These are phyloP conservation scores for Neoniphon sammara DNA, from an alignment of 2,797 vertebrate species.

Conservation along the genomic window DNA sequence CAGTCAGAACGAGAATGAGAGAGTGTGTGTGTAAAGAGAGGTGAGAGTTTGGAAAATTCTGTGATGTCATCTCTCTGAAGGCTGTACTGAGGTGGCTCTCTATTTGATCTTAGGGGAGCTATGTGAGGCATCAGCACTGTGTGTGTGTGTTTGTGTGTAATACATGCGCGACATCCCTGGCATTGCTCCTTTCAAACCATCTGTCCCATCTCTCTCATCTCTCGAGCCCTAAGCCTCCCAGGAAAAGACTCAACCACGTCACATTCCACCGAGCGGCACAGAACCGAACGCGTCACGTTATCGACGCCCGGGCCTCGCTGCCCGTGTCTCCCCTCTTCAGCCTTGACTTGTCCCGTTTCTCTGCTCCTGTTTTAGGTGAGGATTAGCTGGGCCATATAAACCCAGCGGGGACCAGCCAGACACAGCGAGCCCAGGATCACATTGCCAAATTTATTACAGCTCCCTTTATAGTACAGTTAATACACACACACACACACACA, in stretches of 20 bases:
- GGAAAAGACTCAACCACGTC: conserved; percentile 21
- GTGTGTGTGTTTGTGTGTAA: background rate
- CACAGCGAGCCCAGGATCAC: conserved; percentile 44
- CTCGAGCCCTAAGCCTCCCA: conserved; percentile 36
- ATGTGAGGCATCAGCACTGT: conserved; percentile 35
- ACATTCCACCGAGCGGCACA: conserved; percentile 17
- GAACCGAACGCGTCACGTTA: conserved; percentile 14
- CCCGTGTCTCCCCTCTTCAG: background rate
- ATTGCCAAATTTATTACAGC: conserved; percentile 59
- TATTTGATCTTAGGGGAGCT: conserved; percentile 39
- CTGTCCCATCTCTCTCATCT: conserved; percentile 21
- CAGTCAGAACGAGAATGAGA: background rate
- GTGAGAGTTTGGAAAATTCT: conserved; percentile 54
- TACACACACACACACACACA: conserved; percentile 40
- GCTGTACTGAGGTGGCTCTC: conserved; percentile 13
- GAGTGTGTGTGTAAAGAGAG: background rate
- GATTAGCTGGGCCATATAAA: conserved; percentile 53
- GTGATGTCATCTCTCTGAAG: conserved; percentile 57
- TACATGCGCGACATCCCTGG: conserved; percentile 2
- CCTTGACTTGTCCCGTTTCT: conserved; percentile 6
- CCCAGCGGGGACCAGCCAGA: conserved; percentile 23
- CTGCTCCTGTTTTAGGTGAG: conserved; percentile 59
- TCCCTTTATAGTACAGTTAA: conserved; percentile 62
- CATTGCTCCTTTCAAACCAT: conserved; percentile 27
- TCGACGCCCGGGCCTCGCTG: conserved; percentile 10